Conservation (phyloP, 35 echinoderm and acorn worm genomes). For the Acanthaster planci region DNA sequence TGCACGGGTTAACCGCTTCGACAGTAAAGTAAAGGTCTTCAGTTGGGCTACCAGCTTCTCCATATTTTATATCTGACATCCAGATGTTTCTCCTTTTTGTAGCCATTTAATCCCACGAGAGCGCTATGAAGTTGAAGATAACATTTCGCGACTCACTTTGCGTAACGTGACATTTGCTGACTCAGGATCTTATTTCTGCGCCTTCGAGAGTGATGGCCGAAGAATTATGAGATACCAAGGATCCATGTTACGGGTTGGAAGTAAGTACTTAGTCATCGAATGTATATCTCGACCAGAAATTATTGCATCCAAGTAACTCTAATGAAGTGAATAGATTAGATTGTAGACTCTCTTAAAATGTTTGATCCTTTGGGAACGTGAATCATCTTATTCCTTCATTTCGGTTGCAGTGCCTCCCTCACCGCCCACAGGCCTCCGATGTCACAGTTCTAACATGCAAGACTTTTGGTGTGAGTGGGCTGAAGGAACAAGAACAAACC, state of each 20-base stretch:
- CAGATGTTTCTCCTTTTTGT: background rate
- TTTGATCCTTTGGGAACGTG: too few relatives aligned
- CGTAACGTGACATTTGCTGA: conserved; percentile 3
- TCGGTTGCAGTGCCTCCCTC: conserved; percentile 15
- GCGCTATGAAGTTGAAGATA: background rate
- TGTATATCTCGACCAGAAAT: too few relatives aligned
- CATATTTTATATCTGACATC: background rate
- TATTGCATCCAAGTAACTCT: too few relatives aligned
- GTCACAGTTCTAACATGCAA: conserved; percentile 23
- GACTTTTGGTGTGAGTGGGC: conserved; percentile 47
- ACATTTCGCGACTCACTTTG: background rate
- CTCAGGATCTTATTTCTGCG: conserved; percentile 17
- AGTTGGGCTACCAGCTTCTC: background rate
- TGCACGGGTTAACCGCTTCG: too few relatives aligned
- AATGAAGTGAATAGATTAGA: too few relatives aligned
- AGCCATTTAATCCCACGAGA: background rate
- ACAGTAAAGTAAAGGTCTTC: background rate
- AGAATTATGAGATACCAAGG: background rate
- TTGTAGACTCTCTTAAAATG: too few relatives aligned
- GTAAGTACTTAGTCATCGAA: background rate
- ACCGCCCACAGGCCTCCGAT: background rate
- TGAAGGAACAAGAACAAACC: background rate
- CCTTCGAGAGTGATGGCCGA: background rate
- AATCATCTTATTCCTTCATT: background rate
- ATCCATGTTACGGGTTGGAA: conserved; percentile 8